A percentile compares a stretch with the other conserved stretches of the same genome.
Conservation (phyloP, 2,888 invertebrate species). For the Drosophila acutilabella region DNA sequence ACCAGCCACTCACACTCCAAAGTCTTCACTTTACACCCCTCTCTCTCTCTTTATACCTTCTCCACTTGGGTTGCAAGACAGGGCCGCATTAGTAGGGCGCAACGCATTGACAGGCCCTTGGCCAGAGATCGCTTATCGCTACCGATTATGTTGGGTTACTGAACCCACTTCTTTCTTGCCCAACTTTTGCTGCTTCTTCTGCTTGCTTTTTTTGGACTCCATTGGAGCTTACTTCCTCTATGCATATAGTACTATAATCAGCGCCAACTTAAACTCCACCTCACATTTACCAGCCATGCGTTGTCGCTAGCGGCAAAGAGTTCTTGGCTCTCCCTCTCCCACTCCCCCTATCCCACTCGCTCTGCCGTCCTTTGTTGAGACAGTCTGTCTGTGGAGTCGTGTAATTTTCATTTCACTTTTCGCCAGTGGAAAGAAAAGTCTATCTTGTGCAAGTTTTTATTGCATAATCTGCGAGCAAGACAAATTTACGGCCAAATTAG, state of each 20-base stretch:
- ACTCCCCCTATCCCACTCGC: not conserved
- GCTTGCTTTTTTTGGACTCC: constrained; percentile 1
- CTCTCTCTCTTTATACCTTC: not conserved
- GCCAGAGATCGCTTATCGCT: constrained; percentile 74
- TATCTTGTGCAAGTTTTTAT: constrained; percentile 54
- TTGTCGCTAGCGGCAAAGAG: constrained; percentile 43
- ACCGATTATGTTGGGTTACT: constrained; percentile 70
- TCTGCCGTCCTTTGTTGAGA: constrained; percentile 15
- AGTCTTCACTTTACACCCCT: constrained; percentile 11
- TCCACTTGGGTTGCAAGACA: constrained; percentile 24
- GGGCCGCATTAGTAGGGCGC: constrained; percentile 71
- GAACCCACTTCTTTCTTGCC: constrained; percentile 47
- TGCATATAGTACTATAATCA: constrained; percentile 52
- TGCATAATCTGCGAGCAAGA: constrained; percentile 75
- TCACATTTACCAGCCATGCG: constrained; percentile 28
- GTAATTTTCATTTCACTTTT: constrained; percentile 80
- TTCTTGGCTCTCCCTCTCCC: constrained; percentile 14
- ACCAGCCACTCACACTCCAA: constrained; percentile 43
- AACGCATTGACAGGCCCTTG: constrained; percentile 72
- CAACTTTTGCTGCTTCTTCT: too few species aligned
- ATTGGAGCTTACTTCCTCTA: constrained; percentile 44
- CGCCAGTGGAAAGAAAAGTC: constrained; percentile 37
- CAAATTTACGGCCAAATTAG: constrained; percentile 78
- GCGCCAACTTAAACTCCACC: constrained; percentile 26
- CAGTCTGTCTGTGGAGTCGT: constrained; percentile 23